Percentiles rank a stretch among this genome's conserved stretches.
These are phyloP conservation scores for Amphipyra tragopoginis DNA, from an alignment of 2,888 invertebrate genomes.

Conservation along the genomic window DNA sequence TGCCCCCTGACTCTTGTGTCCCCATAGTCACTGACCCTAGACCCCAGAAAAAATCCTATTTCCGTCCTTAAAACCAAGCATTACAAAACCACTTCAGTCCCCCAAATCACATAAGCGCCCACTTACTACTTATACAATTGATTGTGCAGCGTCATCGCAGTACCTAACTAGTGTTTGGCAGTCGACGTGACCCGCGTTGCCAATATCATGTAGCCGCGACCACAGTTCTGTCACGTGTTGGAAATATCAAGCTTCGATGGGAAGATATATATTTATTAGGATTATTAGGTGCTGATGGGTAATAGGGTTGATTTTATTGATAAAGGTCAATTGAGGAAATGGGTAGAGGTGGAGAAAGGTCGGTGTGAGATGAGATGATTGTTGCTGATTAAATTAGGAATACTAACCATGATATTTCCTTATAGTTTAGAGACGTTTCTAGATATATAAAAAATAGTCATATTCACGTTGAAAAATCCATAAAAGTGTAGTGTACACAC, in stretches of 20 bases:
- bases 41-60: no score
- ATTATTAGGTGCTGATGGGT: conserved; percentile 40
- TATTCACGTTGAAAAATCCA: no score
- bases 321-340: neutral
- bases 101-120: conserved; percentile 27
- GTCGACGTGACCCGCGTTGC: conserved; percentile 65
- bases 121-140: conserved; percentile 44
- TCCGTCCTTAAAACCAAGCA: no score
- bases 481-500: no score
- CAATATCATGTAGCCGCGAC: conserved; percentile 65
- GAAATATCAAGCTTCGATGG: conserved; percentile 43
- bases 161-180: conserved; percentile 69
- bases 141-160: conserved; percentile 50
- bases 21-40: no score
- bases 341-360: neutral
- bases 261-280: conserved; percentile 49
- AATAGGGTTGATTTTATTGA: conserved; percentile 16
- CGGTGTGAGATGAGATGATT: no score
- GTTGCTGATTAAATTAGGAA: no score
- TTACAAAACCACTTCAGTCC: neutral
- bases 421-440: no score
- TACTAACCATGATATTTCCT: no score
- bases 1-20: no score
- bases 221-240: conserved; percentile 42
- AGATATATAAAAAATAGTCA: no score